phyloP scores from a whole-genome alignment of 2,888 invertebrate species.

The Rhopalosiphum nymphaeae region DNA sequence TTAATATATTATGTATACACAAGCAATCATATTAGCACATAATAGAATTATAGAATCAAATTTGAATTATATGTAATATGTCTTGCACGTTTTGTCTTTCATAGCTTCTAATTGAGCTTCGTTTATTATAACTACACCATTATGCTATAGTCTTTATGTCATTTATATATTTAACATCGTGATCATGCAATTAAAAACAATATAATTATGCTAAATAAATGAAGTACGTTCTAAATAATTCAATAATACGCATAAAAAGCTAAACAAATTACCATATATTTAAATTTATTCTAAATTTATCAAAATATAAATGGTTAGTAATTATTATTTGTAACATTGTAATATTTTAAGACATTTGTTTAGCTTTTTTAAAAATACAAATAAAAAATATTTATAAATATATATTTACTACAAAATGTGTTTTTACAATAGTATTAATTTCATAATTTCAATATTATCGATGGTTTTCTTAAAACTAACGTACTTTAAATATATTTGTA shows the following conservation, averaged over 20 bases:
- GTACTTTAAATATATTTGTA: neutral
- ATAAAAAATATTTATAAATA: neutral
- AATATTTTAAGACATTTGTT: neutral
- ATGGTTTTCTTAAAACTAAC: neutral
- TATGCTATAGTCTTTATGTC: neutral
- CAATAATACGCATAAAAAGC: neutral
- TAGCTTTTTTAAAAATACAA: neutral
- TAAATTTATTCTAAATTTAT: neutral
- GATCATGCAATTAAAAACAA: slow-evolving; percentile 34
- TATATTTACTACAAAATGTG: neutral
- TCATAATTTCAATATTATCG: neutral
- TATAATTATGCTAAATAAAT: neutral
- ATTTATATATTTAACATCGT: slow-evolving; percentile 18
- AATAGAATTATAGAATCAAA: neutral
- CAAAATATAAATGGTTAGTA: neutral
- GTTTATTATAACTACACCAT: neutral
- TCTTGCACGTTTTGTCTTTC: neutral
- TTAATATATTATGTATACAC: neutral
- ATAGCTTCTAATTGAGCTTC: neutral
- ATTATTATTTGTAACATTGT: neutral
- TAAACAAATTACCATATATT: neutral
- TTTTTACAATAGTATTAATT: neutral
- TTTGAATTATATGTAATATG: neutral
- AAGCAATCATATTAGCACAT: neutral
- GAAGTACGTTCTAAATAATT: neutral